Evolutionary conservation across 2,113 vertebrate genomes (phyloP).

Genomic region (Conger conger): DNA sequence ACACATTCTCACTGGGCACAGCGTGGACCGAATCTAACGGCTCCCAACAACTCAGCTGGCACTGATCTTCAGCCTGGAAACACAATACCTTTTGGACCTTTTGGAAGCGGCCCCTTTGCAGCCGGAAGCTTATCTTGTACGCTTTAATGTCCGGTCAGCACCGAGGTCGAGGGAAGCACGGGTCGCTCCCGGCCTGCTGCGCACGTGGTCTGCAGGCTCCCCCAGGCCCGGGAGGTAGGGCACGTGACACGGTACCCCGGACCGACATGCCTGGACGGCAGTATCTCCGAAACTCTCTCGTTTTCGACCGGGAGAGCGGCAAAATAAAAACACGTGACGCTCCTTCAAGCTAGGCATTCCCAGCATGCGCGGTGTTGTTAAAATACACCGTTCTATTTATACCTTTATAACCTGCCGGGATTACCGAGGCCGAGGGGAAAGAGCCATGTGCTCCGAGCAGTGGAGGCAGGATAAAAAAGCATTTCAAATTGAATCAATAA

Average conservation of each 20-base stretch:
- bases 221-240: background rate
- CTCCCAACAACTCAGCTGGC: background rate
- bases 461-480: slow-evolving; percentile 34
- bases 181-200: background rate
- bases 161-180: background rate
- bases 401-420: slow-evolving; percentile 27
- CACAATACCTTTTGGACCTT: slow-evolving; percentile 4
- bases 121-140: background rate
- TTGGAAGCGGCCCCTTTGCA: background rate
- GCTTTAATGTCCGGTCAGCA: background rate
- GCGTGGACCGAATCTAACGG: background rate
- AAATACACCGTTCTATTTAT: slow-evolving; percentile 32
- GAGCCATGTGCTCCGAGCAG: background rate
- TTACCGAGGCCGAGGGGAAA: slow-evolving; percentile 28
- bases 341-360: slow-evolving; percentile 21
- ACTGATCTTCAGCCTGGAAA: background rate
- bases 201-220: background rate
- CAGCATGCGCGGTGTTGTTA: slow-evolving; percentile 14
- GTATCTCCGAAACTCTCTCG: background rate
- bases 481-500: slow-evolving; percentile 40
- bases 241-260: background rate
- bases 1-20: background rate
- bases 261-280: background rate
- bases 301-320: background rate
- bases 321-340: background rate